Base-by-base conservation (phyloP, 2,113 vertebrate genomes). In the Engystomops pustulosus region DNA sequence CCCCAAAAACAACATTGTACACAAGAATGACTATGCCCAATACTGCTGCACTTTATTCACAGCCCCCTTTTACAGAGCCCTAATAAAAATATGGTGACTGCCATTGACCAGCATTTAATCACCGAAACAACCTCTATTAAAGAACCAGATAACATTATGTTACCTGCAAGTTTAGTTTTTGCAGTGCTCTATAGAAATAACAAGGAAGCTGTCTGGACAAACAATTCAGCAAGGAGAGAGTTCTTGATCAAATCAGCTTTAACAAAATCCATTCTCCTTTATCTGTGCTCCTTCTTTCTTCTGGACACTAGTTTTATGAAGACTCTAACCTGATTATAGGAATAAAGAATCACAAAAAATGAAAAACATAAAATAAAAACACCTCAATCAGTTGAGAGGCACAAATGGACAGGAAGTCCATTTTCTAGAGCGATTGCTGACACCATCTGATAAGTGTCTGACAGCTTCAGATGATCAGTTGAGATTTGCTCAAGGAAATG, bases 271-370 rank as follows among this genome's bases (percentile, higher is more conserved):
- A 79, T 79, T 30, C 67, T 65, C 15, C 41, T 51, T 18, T 25
- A n/a, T 51, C 45, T 32, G 45, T 79, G 77, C 23, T 44, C 7
- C n/a, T 44, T 62, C 77, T 62, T 44, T 65, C 41, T 30, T 49
- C 27, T 68, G 23, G 17, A 44, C 20, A 18, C 34, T n/a, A n/a
- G 75, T 20, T 30, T 14, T 47, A 32, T 60, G 27, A 60, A 1
- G 23, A 12, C 36, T 41, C 23, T 47, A 51, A 67, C 36, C 62
- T 36, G 30, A 79, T 45, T 25, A 62, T 44, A 30, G 30, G 23
- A 51, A 20, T 55, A 55, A 17, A 27, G n/a, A 45, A 34, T 41
- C 77, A 44, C 36, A 45, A 7, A 3, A 11, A 11, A 7, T 12
- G 2, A 45, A 45, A 45, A 12, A 45, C 9, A 45, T 45, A 45